These are phyloP conservation scores for Diadegma fenestrale DNA, from an alignment of 2,888 invertebrate genomes.

Conservation along the genomic window DNA sequence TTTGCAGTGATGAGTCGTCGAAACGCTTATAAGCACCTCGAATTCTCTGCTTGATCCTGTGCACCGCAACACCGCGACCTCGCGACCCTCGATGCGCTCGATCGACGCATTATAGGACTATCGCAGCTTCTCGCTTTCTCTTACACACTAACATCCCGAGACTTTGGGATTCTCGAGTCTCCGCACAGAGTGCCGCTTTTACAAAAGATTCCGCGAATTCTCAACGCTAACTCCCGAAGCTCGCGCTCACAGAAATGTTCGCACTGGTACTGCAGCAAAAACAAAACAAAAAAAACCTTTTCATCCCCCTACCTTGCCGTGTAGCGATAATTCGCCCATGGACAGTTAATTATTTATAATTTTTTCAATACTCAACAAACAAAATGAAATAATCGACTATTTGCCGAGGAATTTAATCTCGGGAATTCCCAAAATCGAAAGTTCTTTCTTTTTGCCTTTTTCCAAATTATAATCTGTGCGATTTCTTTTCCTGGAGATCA, in stretches of 20 bases:
- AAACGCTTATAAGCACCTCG: slow-evolving; percentile 74
- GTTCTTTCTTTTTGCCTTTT: neutral
- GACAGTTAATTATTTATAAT: neutral
- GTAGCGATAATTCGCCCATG: slow-evolving; percentile 28
- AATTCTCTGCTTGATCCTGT: slow-evolving; percentile 74
- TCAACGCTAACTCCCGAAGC: slow-evolving; percentile 58
- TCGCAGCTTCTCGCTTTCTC: slow-evolving; percentile 40
- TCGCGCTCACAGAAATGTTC: slow-evolving; percentile 57
- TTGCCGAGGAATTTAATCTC: neutral
- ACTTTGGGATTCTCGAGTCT: slow-evolving; percentile 43
- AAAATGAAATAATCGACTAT: neutral
- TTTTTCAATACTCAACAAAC: no score
- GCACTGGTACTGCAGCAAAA: neutral
- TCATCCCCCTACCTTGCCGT: slow-evolving; percentile 4
- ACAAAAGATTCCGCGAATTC: slow-evolving; percentile 71
- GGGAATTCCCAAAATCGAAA: neutral
- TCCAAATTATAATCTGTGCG: neutral
- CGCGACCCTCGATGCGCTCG: slow-evolving; percentile 56
- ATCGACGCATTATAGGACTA: slow-evolving; percentile 32
- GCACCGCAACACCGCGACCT: slow-evolving; percentile 72
- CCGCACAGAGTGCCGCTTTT: slow-evolving; percentile 58
- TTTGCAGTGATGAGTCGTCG: slow-evolving; percentile 78
- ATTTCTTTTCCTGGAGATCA: slow-evolving; percentile 23
- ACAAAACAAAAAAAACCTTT: slow-evolving; percentile 11
- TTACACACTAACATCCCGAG: slow-evolving; percentile 36